A percentile compares a stretch with the other conserved stretches of the same genome.
Conservation (phyloP, 1,140 invertebrate genomes). For the Formica selysi region DNA sequence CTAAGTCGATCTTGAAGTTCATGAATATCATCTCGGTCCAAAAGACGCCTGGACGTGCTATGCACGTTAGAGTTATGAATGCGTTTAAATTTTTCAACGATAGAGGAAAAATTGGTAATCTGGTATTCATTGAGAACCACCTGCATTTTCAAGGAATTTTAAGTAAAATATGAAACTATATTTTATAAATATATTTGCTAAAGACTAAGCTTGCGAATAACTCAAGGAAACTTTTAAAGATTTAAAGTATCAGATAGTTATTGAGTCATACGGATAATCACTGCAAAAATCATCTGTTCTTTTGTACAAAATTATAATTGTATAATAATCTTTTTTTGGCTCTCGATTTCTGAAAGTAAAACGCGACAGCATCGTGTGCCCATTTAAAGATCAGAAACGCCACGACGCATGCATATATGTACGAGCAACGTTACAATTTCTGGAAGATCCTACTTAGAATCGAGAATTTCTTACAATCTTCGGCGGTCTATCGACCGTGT, state of each 20-base stretch:
- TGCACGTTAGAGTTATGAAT: conserved; percentile 9
- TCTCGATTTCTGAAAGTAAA: conserved; percentile 16
- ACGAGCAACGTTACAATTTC: conserved; percentile 47
- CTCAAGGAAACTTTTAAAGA: background rate
- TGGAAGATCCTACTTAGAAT: conserved; percentile 37
- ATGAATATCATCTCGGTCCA: conserved; percentile 18
- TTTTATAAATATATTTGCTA: conserved; percentile 1
- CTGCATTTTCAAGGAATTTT: background rate
- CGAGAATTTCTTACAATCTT: conserved; percentile 55
- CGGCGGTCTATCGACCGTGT: background rate
- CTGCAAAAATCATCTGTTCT: background rate
- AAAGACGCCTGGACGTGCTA: background rate
- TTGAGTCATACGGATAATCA: background rate
- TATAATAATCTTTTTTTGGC: background rate
- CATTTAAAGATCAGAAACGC: conserved; percentile 8
- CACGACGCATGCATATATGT: conserved; percentile 51
- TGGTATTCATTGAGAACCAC: background rate
- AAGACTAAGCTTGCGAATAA: background rate
- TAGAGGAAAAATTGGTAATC: background rate
- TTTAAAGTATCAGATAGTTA: conserved; percentile 1
- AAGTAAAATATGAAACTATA: background rate
- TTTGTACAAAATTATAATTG: background rate
- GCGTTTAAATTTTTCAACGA: background rate
- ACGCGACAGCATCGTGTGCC: background rate
- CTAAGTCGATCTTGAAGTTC: conserved; percentile 59